A percentile compares a stretch with the other conserved stretches of the same genome.
Conservation (phyloP, 1,140 invertebrate species). For the Popillia japonica region DNA sequence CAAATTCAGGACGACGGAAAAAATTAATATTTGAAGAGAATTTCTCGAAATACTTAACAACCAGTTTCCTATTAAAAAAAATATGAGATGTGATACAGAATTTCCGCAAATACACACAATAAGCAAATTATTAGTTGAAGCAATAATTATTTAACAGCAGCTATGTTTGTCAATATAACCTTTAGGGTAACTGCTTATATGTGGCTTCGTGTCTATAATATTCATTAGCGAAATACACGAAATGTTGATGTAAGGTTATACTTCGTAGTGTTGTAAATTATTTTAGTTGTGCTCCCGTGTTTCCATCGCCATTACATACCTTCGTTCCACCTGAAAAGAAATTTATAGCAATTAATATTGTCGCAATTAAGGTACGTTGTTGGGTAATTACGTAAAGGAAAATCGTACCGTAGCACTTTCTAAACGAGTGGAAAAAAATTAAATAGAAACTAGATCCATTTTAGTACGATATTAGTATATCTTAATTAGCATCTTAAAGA, state of each 20-base stretch:
- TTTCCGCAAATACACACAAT: no score
- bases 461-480: slow-evolving; percentile 37
- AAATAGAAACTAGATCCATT: slow-evolving; percentile 21
- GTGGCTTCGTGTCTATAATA: not conserved
- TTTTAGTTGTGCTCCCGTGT: not conserved
- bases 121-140: no score
- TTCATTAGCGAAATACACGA: not conserved
- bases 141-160: no score
- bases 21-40: no score
- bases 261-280: not conserved
- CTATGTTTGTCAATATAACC: no score
- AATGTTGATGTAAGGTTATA: not conserved
- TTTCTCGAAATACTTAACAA: no score
- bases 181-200: no score
- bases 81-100: no score
- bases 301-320: not conserved
- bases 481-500: slow-evolving; percentile 43
- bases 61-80: no score
- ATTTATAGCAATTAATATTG: slow-evolving; percentile 13
- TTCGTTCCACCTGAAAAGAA: not conserved
- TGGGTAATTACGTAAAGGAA: not conserved
- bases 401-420: slow-evolving; percentile 2
- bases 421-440: slow-evolving; percentile 5
- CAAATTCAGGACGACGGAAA: no score
- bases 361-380: not conserved